Conservation (phyloP, 2,797 vertebrate genomes). For the Platyrinchus mystaceus region DNA sequence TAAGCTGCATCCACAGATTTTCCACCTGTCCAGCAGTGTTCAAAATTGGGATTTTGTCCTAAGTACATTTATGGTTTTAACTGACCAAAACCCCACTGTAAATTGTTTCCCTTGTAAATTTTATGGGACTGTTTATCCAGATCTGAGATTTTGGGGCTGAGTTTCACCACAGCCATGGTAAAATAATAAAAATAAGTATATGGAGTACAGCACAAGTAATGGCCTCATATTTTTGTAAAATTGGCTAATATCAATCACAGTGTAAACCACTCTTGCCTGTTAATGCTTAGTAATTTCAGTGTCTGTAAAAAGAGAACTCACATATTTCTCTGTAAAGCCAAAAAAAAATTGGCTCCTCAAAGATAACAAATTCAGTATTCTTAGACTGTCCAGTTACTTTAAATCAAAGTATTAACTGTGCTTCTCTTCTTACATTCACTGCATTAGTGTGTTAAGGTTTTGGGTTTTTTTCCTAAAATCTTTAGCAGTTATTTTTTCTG, state of each 20-base stretch:
- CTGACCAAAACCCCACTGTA: not conserved
- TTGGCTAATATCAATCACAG: not conserved
- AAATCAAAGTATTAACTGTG: conserved; percentile 18
- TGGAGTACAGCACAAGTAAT: not conserved
- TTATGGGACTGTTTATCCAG: conserved; percentile 14
- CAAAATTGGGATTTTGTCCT: conserved; percentile 16
- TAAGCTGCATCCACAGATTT: not conserved
- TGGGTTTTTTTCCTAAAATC: not conserved
- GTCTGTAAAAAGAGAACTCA: conserved; percentile 15
- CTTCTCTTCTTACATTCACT: conserved; percentile 23
- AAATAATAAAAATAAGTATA: conserved; percentile 42
- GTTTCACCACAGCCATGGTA: not conserved
- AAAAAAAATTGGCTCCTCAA: conserved; percentile 22
- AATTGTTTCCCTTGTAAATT: conserved; percentile 14
- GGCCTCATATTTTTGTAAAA: conserved; percentile 4
- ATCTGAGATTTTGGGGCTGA: conserved; percentile 21
- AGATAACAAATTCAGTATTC: conserved; percentile 27
- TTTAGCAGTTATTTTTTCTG: conserved; percentile 10
- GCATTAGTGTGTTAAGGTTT: not conserved
- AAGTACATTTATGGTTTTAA: conserved; percentile 29
- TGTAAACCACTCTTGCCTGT: not conserved
- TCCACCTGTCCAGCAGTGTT: conserved; percentile 19
- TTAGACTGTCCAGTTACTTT: conserved; percentile 42
- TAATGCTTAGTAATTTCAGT: conserved; percentile 13
- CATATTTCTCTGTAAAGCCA: conserved; percentile 3